Evolutionary conservation across 2,113 vertebrate genomes (phyloP), one percentile per base, ranked within the genome.

Genomic region (Miniopterus natalensis): DNA sequence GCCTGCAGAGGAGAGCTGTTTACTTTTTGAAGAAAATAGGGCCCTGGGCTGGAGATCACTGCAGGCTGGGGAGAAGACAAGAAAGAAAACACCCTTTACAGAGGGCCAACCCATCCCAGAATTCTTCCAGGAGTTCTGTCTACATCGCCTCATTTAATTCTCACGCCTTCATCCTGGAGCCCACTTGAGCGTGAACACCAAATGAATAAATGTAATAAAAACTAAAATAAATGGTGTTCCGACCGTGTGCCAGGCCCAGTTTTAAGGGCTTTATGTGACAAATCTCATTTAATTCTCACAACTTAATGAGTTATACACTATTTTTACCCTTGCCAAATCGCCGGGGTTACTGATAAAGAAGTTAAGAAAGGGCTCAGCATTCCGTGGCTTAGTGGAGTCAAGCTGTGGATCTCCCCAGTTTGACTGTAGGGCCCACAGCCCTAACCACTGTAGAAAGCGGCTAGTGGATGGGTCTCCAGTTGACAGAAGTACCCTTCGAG

Each of bases 241-340:
- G 57, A 68, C 25, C 25, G 5, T 6, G 14, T 36, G 27, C 14
- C 6, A 47, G 53, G 1, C 1, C 2, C 27, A 66, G 20, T 53
- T 88, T 96, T n/a, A 71, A 51, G 29, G 42, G 8, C 10, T 80
- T 71, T 68, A 59, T 84, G 66, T 94, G 49, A 84, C 27, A 94
- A 84, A 40, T 53, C n/a, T 71, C 1, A 45, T 55, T 94, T 71
- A 61, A 79, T 91, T 77, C 31, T 85, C 36, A 73, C 2, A 71
- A 71, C 0, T 6, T 59, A 59, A 9, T 57, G 25, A 63, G 13
- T 79, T 36, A 79, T 6, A 7, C 2, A n/a, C 11, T 55, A 17
- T n/a, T 63, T 79, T 61, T 40, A 83, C 51, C 7, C 10, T 65
- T 53, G 31, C 87, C 61, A 18, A 59, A 79, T 47, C 55, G 84